Conservation (phyloP, 2,797 vertebrate genomes). For the Gambelia wislizenii region DNA sequence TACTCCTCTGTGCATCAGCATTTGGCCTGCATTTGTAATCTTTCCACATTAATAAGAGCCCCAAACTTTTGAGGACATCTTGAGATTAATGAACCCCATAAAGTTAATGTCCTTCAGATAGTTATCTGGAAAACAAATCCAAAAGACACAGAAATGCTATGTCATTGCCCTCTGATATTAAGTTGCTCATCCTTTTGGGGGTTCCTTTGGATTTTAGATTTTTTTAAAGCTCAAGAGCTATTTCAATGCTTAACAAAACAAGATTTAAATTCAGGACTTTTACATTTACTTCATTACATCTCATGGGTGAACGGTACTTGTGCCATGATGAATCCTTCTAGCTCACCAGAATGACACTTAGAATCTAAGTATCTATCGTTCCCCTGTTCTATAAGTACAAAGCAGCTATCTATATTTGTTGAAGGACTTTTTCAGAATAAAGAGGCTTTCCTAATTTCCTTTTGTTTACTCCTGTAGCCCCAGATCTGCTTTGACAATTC, state of each 20-base stretch:
- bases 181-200: not conserved
- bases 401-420: not conserved
- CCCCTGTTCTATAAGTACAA: not conserved
- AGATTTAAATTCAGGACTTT: not conserved
- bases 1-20: not conserved
- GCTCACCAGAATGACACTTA: not conserved
- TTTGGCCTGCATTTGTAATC: not conserved
- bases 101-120: not conserved
- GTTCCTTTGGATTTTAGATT: not conserved
- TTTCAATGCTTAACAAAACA: not conserved
- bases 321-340: not conserved
- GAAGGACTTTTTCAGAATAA: slow-evolving; percentile 3
- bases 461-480: not conserved
- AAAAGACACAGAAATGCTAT: not conserved
- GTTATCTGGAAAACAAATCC: not conserved
- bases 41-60: not conserved
- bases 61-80: not conserved
- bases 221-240: not conserved
- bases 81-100: not conserved
- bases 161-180: not conserved
- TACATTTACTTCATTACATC: not conserved
- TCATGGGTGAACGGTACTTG: not conserved
- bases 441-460: not conserved
- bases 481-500: not conserved
- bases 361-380: not conserved